A percentile compares a stretch with the other conserved stretches of the same genome.
phyloP scores from a whole-genome alignment of 37 sponge, comb jelly and placozoan genomes.

The Hormiphora californensis region DNA sequence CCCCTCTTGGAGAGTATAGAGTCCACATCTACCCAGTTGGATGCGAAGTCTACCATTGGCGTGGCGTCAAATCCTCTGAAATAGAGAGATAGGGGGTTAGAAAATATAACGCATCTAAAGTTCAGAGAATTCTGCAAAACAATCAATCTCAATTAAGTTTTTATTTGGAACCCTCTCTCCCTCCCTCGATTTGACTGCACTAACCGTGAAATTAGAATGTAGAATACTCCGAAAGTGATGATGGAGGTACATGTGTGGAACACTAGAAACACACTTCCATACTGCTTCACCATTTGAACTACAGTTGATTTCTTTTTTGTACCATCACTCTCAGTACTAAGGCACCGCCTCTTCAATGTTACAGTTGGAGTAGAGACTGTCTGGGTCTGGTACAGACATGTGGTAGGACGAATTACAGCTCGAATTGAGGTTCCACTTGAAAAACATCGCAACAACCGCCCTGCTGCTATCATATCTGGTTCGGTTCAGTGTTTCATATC shows the following conservation, averaged over 20 bases:
- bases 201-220: conserved; percentile 21
- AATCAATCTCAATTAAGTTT: not conserved
- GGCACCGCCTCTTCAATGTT: too few species aligned
- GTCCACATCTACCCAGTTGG: conserved; percentile 3
- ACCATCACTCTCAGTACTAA: too few species aligned
- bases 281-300: not conserved
- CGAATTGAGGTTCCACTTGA: too few species aligned
- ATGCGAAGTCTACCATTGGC: not conserved
- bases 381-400: too few species aligned
- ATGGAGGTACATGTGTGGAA: conserved; percentile 4
- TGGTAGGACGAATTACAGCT: too few species aligned
- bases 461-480: too few species aligned
- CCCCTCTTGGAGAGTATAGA: not conserved
- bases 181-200: too few species aligned
- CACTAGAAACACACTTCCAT: conserved; percentile 12
- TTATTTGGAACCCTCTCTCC: too few species aligned
- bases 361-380: too few species aligned
- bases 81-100: not conserved
- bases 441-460: too few species aligned
- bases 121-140: not conserved
- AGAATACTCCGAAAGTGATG: not conserved
- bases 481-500: too few species aligned
- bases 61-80: conserved; percentile 31
- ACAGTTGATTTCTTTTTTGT: not conserved
- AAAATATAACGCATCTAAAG: too few species aligned